A percentile compares a stretch with the other conserved stretches of the same genome.
Evolutionary conservation across 2,797 vertebrate genomes (phyloP).

Genomic region (Hydrolagus colliei): DNA sequence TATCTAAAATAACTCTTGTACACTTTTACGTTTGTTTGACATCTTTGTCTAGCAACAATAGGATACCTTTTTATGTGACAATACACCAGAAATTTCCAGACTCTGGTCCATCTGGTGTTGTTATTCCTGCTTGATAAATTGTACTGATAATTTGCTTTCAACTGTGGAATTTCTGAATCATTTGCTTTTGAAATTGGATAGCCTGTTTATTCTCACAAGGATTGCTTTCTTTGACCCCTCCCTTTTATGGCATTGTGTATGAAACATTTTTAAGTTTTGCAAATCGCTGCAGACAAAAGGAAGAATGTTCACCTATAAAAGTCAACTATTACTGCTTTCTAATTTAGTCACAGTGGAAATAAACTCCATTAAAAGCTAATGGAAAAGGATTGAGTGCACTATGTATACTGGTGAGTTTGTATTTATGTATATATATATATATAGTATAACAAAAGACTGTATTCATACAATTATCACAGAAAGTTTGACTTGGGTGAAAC

Average conservation of each 20-base stretch:
- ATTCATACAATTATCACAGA: too few species aligned
- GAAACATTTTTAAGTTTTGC: slow-evolving; percentile 51
- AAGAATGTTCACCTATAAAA: slow-evolving; percentile 31
- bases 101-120: slow-evolving; percentile 27
- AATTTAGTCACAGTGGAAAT: slow-evolving; percentile 28
- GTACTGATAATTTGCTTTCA: slow-evolving; percentile 35
- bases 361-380: background rate
- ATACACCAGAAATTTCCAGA: slow-evolving; percentile 32
- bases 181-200: slow-evolving; percentile 35
- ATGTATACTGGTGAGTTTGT: background rate
- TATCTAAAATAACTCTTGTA: slow-evolving; percentile 17
- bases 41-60: slow-evolving; percentile 23
- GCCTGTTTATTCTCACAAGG: slow-evolving; percentile 37
- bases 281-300: slow-evolving; percentile 43
- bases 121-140: slow-evolving; percentile 35
- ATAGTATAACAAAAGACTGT: too few species aligned
- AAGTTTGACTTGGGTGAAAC: too few species aligned
- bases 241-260: slow-evolving; percentile 47
- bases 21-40: slow-evolving; percentile 27
- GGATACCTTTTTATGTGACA: slow-evolving; percentile 31
- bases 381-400: background rate
- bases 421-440: too few species aligned
- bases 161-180: slow-evolving; percentile 34
- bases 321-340: slow-evolving; percentile 22
- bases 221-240: slow-evolving; percentile 41